A percentile compares a stretch with the other conserved stretches of the same genome.
Evolutionary conservation across 1,140 invertebrate genomes (phyloP).

Genomic region (Homarus americanus): DNA sequence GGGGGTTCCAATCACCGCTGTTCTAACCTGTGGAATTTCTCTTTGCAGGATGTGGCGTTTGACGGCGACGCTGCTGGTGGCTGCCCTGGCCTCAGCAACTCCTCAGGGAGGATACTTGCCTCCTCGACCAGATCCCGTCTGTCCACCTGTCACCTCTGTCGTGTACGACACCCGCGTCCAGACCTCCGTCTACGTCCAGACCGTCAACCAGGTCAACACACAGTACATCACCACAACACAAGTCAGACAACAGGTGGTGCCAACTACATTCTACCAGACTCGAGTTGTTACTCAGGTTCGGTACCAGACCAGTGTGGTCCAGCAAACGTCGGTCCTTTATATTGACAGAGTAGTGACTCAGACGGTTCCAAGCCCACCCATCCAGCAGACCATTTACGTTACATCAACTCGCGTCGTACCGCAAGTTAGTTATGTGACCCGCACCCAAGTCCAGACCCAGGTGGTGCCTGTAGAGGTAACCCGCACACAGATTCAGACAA

Average conservation of each 20-base stretch:
- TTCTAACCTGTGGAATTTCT: constrained; percentile 72
- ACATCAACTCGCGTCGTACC: constrained; percentile 57
- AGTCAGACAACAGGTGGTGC: constrained; percentile 36
- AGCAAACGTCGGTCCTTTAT: constrained; percentile 25
- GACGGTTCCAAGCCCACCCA: constrained; percentile 51
- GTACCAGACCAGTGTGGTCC: constrained; percentile 60
- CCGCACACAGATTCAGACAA: constrained; percentile 61
- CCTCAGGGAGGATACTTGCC: constrained; percentile 59
- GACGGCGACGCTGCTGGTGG: constrained; percentile 62
- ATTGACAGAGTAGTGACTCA: constrained; percentile 56
- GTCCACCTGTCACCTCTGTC: constrained; percentile 43
- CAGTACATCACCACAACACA: constrained; percentile 54
- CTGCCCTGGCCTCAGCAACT: constrained; percentile 37
- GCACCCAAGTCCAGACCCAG: constrained; percentile 56
- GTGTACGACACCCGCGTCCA: constrained; percentile 50
- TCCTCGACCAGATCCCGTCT: not conserved
- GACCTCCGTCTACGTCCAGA: constrained; percentile 43
- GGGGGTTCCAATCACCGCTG: constrained; percentile 72
- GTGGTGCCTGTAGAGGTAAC: constrained; percentile 63
- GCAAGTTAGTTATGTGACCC: constrained; percentile 57
- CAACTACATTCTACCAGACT: constrained; percentile 54
- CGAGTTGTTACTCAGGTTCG: constrained; percentile 45
- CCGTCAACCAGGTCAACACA: constrained; percentile 46
- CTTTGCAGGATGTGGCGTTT: constrained; percentile 70
- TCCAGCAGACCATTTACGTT: constrained; percentile 28